Percentiles rank a stretch among this genome's conserved stretches.
phyloP scores from a whole-genome alignment of 1,140 invertebrate species.

The Stenopsyche tienmushanensis region DNA sequence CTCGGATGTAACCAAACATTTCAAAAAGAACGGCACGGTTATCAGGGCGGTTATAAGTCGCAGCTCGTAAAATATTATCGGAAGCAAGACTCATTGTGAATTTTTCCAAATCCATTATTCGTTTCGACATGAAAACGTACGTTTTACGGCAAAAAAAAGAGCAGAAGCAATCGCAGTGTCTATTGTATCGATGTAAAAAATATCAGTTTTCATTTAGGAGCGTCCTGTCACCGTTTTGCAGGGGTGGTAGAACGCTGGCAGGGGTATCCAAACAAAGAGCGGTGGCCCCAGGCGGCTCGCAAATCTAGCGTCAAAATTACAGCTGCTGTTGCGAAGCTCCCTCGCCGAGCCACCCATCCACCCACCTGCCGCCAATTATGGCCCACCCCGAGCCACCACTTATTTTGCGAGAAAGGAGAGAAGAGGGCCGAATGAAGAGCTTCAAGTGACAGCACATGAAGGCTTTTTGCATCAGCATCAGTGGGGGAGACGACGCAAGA shows the following conservation, averaged over 20 bases:
- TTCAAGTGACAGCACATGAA: constrained; percentile 10
- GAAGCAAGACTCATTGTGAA: too few species aligned
- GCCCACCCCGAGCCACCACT: constrained; percentile 6
- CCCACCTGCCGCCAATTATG: constrained; percentile 11
- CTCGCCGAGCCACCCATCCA: not conserved
- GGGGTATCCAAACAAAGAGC: constrained; percentile 24
- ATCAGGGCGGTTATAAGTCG: too few species aligned
- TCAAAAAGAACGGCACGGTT: too few species aligned
- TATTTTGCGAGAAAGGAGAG: constrained; percentile 4
- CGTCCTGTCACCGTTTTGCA: not conserved
- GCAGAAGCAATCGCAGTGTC: too few species aligned
- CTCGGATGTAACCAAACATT: too few species aligned
- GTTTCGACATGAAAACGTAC: too few species aligned
- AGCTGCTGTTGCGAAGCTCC: constrained; percentile 11
- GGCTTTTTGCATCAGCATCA: not conserved
- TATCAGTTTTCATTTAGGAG: constrained; percentile 6
- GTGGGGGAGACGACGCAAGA: too few species aligned
- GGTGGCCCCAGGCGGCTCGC: constrained; percentile 27
- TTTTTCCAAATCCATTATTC: too few species aligned
- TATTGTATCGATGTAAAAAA: too few species aligned
- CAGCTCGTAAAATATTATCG: too few species aligned
- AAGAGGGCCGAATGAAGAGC: not conserved
- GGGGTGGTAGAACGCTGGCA: not conserved
- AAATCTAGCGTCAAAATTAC: constrained; percentile 32
- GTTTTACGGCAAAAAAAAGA: too few species aligned